Evolutionary conservation across 2,797 vertebrate species (phyloP), one percentile per base, ranked within the genome.

Genomic region (Hippocampus kuda): DNA sequence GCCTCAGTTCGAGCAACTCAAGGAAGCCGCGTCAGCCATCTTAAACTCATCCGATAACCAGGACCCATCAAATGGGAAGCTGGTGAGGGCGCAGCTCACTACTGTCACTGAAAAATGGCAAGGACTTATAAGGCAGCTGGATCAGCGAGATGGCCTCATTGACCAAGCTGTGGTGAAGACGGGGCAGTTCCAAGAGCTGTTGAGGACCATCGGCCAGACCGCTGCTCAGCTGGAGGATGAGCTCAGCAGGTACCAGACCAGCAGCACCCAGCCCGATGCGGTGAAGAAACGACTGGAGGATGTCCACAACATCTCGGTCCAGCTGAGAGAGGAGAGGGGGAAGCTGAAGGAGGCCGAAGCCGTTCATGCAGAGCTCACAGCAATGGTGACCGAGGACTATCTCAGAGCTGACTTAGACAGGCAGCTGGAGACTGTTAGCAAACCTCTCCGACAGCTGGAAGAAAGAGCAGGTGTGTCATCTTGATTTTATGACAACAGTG

Each of bases 311-410:
- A 88, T 94, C 83, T 93, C 93, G 16, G 83, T 89, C 74, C 93
- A 94, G 77, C 87, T 98, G 68, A 85, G 92, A 74, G 89, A 91
- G 68, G 94, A 99, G 88, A 91, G 72, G 83, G 91, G 91, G 76
- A 93, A 88, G 77, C 87, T 98, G 76, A 91, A 92, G 69, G 86
- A 89, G 74, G 94, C 94, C 10, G 93, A 92, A 85, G 49, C 59
- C 15, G 82, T 98, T 67, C 94, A 94, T 54, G 82, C 92, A 15
- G 94, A 97, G 68, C 91, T 99, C 69, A 92, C 92, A 2, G 70
- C 86, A 0, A 89, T 99, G 83, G 94, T 99, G 73, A 93, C 90
- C 42, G 97, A 99, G 77, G 93, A 95, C 54, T 99, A 98, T 85
- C 89, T 99, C 77, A 95, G 93, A 89, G 93, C 93, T 68, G 95